Conservation (phyloP, 2,888 invertebrate genomes). For the Drymonia ruficornis region DNA sequence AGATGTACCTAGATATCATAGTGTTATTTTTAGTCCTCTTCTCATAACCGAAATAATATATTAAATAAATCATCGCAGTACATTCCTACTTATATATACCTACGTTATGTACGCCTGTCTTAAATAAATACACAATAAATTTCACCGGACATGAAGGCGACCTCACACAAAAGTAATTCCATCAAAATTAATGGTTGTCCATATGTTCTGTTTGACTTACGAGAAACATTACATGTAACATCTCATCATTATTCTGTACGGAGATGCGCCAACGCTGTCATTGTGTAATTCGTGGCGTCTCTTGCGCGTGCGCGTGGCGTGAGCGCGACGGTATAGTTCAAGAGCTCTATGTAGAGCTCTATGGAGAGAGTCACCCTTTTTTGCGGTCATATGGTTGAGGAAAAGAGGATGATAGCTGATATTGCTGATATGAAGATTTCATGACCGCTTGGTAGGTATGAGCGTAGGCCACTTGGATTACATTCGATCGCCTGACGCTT, state of each 20-base stretch:
- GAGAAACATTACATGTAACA: conserved; percentile 47
- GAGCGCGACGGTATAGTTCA: conserved; percentile 9
- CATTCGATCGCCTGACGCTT: too few relatives aligned
- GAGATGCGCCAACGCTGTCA: conserved; percentile 57
- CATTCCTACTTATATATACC: not conserved
- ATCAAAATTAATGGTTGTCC: conserved; percentile 52
- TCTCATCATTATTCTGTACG: conserved; percentile 60
- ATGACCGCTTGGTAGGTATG: too few relatives aligned
- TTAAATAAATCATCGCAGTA: not conserved
- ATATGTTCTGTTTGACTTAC: conserved; percentile 54
- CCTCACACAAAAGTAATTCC: conserved; percentile 48
- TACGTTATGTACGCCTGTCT: not conserved
- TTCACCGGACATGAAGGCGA: conserved; percentile 15
- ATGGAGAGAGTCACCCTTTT: too few relatives aligned
- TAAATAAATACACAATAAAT: conserved; percentile 1
- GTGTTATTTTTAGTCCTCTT: too few relatives aligned
- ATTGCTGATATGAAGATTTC: too few relatives aligned
- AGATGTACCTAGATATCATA: too few relatives aligned
- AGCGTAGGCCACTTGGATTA: too few relatives aligned
- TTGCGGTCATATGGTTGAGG: too few relatives aligned
- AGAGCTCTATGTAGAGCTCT: not conserved
- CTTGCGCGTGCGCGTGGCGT: conserved; percentile 26
- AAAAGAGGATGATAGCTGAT: too few relatives aligned
- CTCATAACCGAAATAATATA: too few relatives aligned
- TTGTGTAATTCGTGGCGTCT: conserved; percentile 41